Evolutionary conservation across 2,797 vertebrate genomes (phyloP), one percentile per base, ranked within the genome.

Genomic region (Helicolenus hilgendorfi): DNA sequence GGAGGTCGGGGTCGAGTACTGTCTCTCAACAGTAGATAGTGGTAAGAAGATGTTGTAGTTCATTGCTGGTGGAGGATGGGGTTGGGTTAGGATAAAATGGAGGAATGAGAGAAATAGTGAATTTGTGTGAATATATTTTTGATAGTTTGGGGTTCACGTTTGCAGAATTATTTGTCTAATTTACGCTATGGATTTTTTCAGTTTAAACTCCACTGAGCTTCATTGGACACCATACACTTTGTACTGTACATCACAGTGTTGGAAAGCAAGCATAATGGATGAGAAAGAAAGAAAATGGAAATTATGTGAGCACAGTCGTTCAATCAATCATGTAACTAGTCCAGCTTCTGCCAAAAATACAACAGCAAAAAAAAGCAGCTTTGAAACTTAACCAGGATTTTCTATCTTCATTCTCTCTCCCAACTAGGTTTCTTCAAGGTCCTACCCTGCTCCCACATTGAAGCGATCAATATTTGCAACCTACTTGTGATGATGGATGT

Each of bases 401-500:
- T 67, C 29, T 29, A 4, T 85, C 84, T 81, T 63, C 26, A 55
- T 62, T 74, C 59, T 77, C 29, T 76, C 29, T 76, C 53, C 53
- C 56, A 49, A 56, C 76, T 41, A 6, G 4, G 0, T 55, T 5
- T 31, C 81, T 74, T 83, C 88, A 88, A 89, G 72, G 86, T 75
- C 81, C 33, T 18, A 10, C 81, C 60, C 63, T 38, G 45, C 78
- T 80, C 7, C 64, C 33, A 71, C 41, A 53, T 1, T 38, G 49
- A 64, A 49, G 15, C 20, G 49, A 91, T 92, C 88, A 84, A 89
- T 92, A 88, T 75, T 73, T 82, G 45, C 33, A 74, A 71, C 27
- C 26, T 70, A 45, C 75, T 71, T 67, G 69, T 41, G 63, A 65
- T 77, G 85, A 87, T 83, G 68, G 81, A 86, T 92, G 79, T 79